These are phyloP conservation scores for Coleophora flavipennella DNA, from an alignment of 2,888 invertebrate genomes.

Conservation along the genomic window DNA sequence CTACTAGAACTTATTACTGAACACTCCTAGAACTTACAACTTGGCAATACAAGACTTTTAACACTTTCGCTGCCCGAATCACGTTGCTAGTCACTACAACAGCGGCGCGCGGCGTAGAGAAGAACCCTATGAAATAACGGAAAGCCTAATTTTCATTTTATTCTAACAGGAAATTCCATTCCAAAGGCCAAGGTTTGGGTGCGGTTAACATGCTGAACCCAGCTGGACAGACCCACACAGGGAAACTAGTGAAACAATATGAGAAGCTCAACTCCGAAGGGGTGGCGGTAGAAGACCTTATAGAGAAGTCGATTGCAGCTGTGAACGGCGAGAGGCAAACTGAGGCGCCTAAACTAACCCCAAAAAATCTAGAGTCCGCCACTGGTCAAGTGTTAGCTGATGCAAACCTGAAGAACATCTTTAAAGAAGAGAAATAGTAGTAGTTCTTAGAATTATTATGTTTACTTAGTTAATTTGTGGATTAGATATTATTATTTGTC, in stretches of 20 bases:
- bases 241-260: slow-evolving; percentile 75
- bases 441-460: neutral
- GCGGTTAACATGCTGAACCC: slow-evolving; percentile 68
- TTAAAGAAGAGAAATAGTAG: slow-evolving; percentile 28
- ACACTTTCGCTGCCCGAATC: too few relatives aligned
- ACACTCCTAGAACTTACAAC: too few relatives aligned
- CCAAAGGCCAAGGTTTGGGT: slow-evolving; percentile 68
- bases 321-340: slow-evolving; percentile 32
- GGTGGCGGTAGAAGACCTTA: slow-evolving; percentile 63
- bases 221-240: slow-evolving; percentile 69
- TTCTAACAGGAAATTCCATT: slow-evolving; percentile 76
- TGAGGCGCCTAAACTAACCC: slow-evolving; percentile 20
- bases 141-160: neutral
- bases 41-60: too few relatives aligned
- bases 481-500: neutral
- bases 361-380: slow-evolving; percentile 36
- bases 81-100: too few relatives aligned
- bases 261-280: slow-evolving; percentile 70
- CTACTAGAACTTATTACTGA: too few relatives aligned
- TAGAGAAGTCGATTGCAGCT: slow-evolving; percentile 41
- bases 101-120: too few relatives aligned
- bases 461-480: neutral
- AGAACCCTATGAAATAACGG: too few relatives aligned
- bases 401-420: slow-evolving; percentile 45
- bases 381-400: slow-evolving; percentile 42